Evolutionary conservation across 1,140 invertebrate genomes (phyloP).

Genomic region (Drosophila mojavensis): DNA sequence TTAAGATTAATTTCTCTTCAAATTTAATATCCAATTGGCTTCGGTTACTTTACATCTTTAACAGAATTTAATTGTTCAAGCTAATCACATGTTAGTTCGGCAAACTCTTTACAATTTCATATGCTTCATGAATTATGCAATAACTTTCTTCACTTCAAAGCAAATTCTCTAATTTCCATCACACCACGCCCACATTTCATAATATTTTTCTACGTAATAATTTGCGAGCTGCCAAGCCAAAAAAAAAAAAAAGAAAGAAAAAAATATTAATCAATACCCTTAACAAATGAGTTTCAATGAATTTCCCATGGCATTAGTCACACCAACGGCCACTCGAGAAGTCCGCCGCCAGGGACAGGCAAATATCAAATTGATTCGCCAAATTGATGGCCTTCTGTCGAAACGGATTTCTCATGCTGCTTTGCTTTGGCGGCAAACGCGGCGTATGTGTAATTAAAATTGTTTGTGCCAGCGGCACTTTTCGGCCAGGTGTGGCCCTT

Average conservation of each 20-base stretch:
- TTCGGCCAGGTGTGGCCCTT: slow-evolving; percentile 77
- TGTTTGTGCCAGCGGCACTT: slow-evolving; percentile 55
- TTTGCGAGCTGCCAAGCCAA: not conserved
- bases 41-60: too few relatives aligned
- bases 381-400: slow-evolving; percentile 48
- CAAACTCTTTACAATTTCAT: too few relatives aligned
- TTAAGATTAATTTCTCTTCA: too few relatives aligned
- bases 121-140: too few relatives aligned
- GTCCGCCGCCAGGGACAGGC: slow-evolving; percentile 2
- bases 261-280: not conserved
- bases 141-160: too few relatives aligned
- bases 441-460: slow-evolving; percentile 63
- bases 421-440: slow-evolving; percentile 46
- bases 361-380: slow-evolving; percentile 48
- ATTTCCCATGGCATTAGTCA: slow-evolving; percentile 37
- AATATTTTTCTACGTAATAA: not conserved
- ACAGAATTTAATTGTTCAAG: too few relatives aligned
- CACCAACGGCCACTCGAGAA: slow-evolving; percentile 1
- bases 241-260: not conserved
- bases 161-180: too few relatives aligned
- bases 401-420: slow-evolving; percentile 31
- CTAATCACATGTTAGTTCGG: too few relatives aligned
- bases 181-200: not conserved
- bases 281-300: slow-evolving; percentile 14
- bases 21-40: too few relatives aligned